Base-by-base conservation (phyloP, 2,888 invertebrate genomes). In the Cheilosia soror region DNA sequence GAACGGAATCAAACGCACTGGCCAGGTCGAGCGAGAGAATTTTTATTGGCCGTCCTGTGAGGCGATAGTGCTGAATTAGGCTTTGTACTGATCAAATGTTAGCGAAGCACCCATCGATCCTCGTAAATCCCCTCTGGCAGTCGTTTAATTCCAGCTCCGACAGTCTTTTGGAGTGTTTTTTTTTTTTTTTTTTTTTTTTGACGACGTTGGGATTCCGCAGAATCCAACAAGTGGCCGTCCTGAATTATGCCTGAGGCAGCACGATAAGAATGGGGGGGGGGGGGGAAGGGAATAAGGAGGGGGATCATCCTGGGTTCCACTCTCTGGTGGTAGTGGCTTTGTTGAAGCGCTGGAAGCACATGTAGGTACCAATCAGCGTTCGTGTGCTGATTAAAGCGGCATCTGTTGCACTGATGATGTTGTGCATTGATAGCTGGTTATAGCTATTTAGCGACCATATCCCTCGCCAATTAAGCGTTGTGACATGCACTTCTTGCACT, bases 41-140 rank as follows among this genome's bases (percentile, higher is more conserved):
- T 0, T 20, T 20, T 2, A 49, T 0, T 0, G 49, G 49, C 1
- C 33, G 33, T 33, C 33, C 33, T 6, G 33, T 33, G 5, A 33
- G 33, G 33, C 47, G 25, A 11, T 47, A 31, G 5, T 47, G 37
- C 31, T 66, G 15, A 2, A 66, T 40, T 0, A 66, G 20, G 15
- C 2, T 53, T 11, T 66, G 27, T 3, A 66, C 15, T 0, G 40
- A 11, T n/a, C 37, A 53, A 0, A 31, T 37, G 25, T 65, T 63
- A 5, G 63, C 63, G 13, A 63, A 49, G 25, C 63, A 63, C 7
- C 63, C 63, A 13, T 66, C 65, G 2, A 66, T 53, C 7, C 33
- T 29, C 1, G 51, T n/a, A 20, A 66, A 66, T 4, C 53, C 66
- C 15, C 66, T 40, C 11, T 66, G 66, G 40, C n/a, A 5, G 0